Base-by-base conservation (phyloP, 2,113 vertebrate genomes). In the Oxyura jamaicensis region DNA sequence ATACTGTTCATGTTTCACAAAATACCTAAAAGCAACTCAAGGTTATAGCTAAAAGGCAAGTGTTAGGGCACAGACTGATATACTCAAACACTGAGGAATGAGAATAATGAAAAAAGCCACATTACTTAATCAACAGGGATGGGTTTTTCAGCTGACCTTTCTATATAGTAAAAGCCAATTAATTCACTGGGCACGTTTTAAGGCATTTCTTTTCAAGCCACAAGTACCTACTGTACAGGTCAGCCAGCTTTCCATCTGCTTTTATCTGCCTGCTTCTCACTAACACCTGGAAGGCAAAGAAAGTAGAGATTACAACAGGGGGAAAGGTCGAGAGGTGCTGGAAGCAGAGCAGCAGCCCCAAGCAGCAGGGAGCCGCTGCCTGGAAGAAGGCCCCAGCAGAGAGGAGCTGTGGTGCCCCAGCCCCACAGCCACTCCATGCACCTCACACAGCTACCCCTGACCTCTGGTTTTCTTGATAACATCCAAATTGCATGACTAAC, bases 291-390 rank as follows among this genome's bases (percentile, higher is more conserved):
- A 28, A 36, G 5, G n/a, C 3, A 23, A 50, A 50, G n/a, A 67
- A 46, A 66, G 8, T 46, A 91, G 41, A 75, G 55, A 72, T 81
- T 33, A 55, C 31, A 39, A n/a, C 52, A 11, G 13, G 42, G 19
- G 36, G 31, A 62, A 41, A 81, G 56, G 46, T n/a, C 1, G 1
- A 48, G 22, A 80, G 67, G 21, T 9, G 0, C 0, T 36, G 12
- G 35, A 81, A 78, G 31, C 23, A n/a, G 69, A 4, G 10, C 29
- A 10, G 22, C n/a, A 46, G 31, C 12, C 28, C 26, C 26, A 36
- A 35, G 18, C 50, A 17, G n/a, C 48, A 3, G 50, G 50, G n/a
- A 35, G 48, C 36, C 4, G 5, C 25, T 35, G 28, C n/a, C 28
- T 53, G 48, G 18, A 72, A 20, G 35, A 26, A 12, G 48, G 68